These are phyloP conservation scores for Lithodes maja DNA, from an alignment of 2,888 invertebrate genomes.

Conservation along the genomic window DNA sequence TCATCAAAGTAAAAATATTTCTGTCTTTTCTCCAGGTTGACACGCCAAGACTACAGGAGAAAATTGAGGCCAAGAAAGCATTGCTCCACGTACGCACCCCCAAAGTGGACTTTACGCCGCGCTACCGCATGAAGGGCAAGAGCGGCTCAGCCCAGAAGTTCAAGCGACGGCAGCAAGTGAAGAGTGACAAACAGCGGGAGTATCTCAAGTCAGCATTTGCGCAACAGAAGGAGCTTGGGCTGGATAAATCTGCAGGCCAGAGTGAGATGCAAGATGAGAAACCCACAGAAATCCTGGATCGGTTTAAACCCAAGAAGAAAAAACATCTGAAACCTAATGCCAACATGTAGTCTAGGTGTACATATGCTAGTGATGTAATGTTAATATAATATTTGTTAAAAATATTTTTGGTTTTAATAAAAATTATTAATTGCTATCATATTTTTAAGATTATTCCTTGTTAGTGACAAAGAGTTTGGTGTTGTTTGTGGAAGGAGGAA, in stretches of 20 bases:
- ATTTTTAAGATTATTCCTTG: no score
- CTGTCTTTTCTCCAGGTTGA: slow-evolving; percentile 79
- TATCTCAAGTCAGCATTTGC: slow-evolving; percentile 37
- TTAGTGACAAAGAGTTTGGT: no score
- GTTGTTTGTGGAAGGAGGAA: no score
- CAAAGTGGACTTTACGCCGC: slow-evolving; percentile 84
- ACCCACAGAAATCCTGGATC: slow-evolving; percentile 42
- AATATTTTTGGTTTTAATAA: no score
- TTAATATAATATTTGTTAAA: no score
- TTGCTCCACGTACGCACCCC: slow-evolving; percentile 83
- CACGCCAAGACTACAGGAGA: slow-evolving; percentile 84
- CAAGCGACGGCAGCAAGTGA: slow-evolving; percentile 85
- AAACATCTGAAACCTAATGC: background rate
- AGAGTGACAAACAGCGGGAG: slow-evolving; percentile 77
- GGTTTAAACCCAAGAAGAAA: slow-evolving; percentile 52
- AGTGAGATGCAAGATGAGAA: background rate
- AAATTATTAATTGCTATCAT: no score
- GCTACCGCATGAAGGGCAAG: slow-evolving; percentile 85
- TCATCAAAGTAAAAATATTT: no score
- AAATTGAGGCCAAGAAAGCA: slow-evolving; percentile 80
- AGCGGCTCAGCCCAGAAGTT: slow-evolving; percentile 84
- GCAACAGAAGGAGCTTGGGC: slow-evolving; percentile 14
- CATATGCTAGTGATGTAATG: no score
- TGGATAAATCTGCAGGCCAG: background rate
- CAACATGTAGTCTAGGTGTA: no score